A percentile compares a stretch with the other conserved stretches of the same genome.
Conservation (phyloP, 2,113 vertebrate species). For the Pachyramphus minor region DNA sequence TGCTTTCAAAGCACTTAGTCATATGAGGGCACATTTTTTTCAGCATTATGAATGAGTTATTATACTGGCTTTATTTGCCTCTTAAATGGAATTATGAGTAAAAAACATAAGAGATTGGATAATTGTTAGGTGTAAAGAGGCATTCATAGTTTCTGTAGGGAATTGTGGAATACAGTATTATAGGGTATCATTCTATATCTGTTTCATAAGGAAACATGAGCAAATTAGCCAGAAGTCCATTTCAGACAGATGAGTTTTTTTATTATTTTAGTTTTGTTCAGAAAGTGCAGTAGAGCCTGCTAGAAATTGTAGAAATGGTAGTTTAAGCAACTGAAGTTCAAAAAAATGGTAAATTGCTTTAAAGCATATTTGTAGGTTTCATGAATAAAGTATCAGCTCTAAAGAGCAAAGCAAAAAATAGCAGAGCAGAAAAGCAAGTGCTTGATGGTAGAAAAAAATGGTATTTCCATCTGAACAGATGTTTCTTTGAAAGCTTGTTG, state of each 20-base stretch:
- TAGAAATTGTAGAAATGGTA: not conserved
- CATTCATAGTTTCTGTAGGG: not conserved
- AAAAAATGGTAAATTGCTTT: not conserved
- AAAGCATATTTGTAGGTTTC: not conserved
- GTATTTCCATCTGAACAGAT: not conserved
- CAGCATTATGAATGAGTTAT: not conserved
- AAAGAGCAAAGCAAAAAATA: not conserved
- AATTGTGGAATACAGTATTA: not conserved
- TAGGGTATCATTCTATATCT: not conserved
- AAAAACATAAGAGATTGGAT: not conserved
- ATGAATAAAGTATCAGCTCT: not conserved
- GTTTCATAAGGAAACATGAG: not conserved
- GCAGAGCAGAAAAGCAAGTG: not conserved
- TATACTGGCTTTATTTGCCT: not conserved
- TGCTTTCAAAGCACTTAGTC: not conserved
- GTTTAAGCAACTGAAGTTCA: not conserved
- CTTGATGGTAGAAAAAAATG: not conserved
- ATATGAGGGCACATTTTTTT: not conserved
- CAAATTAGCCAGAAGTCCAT: not conserved
- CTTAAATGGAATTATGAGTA: not conserved
- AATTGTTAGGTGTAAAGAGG: not conserved
- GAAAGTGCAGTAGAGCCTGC: not conserved
- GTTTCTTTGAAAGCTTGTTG: not conserved
- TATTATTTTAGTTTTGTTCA: not conserved
- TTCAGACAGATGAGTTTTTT: not conserved